Conservation (phyloP, 2,113 vertebrate species). For the Nansenia antarctica region DNA sequence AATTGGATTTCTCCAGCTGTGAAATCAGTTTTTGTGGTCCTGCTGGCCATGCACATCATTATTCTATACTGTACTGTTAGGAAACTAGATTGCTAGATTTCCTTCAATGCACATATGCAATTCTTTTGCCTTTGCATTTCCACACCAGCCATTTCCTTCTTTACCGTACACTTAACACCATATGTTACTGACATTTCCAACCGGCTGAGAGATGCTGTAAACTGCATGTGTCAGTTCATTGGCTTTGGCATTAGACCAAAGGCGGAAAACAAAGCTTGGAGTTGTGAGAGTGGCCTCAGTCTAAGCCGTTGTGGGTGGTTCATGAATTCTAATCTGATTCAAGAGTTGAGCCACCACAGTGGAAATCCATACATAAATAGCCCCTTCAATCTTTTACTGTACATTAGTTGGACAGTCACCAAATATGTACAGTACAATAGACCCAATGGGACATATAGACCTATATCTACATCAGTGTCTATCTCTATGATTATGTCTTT, state of each 20-base stretch:
- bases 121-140: slow-evolving; percentile 32
- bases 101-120: slow-evolving; percentile 23
- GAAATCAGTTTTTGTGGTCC: slow-evolving; percentile 74
- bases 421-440: no score
- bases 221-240: slow-evolving; percentile 38
- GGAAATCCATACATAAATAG: no score
- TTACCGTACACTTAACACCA: background rate
- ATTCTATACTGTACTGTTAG: slow-evolving; percentile 35
- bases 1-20: slow-evolving; percentile 75
- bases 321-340: no score
- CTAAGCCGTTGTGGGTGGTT: background rate
- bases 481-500: no score
- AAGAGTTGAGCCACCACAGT: no score
- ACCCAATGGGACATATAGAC: no score
- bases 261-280: slow-evolving; percentile 12
- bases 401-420: no score
- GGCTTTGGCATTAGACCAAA: slow-evolving; percentile 30
- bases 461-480: no score
- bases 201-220: background rate
- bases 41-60: slow-evolving; percentile 61
- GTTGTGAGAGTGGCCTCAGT: no score
- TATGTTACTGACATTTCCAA: slow-evolving; percentile 34
- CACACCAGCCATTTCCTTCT: slow-evolving; percentile 21
- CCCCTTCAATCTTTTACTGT: no score
- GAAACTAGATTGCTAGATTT: slow-evolving; percentile 27